A percentile compares a stretch with the other conserved stretches of the same genome.
These are phyloP conservation scores for Drosophila niveifrons DNA, from an alignment of 2,888 invertebrate species.

Conservation along the genomic window DNA sequence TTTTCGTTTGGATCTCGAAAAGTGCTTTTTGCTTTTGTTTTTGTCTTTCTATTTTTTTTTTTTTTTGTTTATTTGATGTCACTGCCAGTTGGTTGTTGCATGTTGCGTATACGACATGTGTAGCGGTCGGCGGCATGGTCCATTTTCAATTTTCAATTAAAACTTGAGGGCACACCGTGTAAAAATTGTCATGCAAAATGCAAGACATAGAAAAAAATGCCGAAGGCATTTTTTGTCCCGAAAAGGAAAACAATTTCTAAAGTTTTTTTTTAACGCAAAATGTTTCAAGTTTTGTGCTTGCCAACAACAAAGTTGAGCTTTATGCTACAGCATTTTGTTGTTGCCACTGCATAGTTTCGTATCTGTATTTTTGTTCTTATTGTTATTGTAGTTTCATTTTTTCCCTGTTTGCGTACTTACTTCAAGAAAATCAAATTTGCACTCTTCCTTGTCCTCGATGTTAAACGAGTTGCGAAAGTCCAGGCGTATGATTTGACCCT, in stretches of 20 bases:
- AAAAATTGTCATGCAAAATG: slow-evolving; percentile 32
- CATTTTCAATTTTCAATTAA: slow-evolving; percentile 73
- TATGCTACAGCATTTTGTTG: slow-evolving; percentile 21
- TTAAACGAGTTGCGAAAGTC: slow-evolving; percentile 93
- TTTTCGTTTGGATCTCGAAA: slow-evolving; percentile 4
- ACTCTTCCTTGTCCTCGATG: slow-evolving; percentile 89
- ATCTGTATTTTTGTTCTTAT: not conserved
- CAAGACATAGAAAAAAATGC: slow-evolving; percentile 25
- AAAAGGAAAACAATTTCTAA: slow-evolving; percentile 56
- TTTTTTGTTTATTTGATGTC: not conserved
- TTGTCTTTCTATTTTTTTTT: not conserved
- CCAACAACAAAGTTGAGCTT: slow-evolving; percentile 38
- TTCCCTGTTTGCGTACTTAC: slow-evolving; percentile 73
- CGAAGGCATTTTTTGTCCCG: slow-evolving; percentile 21
- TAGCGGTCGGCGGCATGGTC: slow-evolving; percentile 9
- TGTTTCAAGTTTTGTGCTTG: slow-evolving; percentile 47
- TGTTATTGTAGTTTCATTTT: slow-evolving; percentile 23
- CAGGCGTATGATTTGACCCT: slow-evolving; percentile 89
- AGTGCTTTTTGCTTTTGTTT: no score
- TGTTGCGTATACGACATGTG: slow-evolving; percentile 34
- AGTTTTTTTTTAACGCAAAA: slow-evolving; percentile 46
- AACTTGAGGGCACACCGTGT: slow-evolving; percentile 43
- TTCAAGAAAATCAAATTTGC: slow-evolving; percentile 93
- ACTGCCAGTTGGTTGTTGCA: slow-evolving; percentile 21
- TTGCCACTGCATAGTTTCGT: slow-evolving; percentile 5